Percentiles rank a stretch among this genome's conserved stretches.
Conservation (phyloP, 2,113 vertebrate genomes). For the Heterocephalus glaber region DNA sequence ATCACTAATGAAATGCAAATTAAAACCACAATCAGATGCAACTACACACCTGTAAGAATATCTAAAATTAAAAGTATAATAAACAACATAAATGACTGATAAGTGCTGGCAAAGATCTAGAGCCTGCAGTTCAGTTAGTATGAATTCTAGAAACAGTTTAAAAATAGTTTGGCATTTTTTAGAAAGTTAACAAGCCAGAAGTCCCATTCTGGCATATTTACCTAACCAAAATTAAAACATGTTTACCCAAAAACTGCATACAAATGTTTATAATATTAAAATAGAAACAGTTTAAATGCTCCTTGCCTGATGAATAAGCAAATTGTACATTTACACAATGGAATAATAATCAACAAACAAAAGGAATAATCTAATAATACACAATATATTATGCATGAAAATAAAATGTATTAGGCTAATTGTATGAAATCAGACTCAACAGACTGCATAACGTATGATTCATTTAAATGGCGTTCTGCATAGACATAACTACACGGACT, state of each 20-base stretch:
- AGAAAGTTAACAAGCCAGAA: background rate
- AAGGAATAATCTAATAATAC: background rate
- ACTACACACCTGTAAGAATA: background rate
- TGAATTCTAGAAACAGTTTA: background rate
- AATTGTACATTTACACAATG: background rate
- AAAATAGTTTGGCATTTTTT: background rate
- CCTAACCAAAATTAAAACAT: background rate
- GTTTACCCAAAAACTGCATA: background rate
- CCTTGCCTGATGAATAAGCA: background rate
- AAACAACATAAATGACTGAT: background rate
- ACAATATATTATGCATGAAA: background rate
- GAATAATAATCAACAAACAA: background rate
- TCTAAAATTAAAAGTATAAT: background rate
- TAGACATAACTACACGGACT: background rate
- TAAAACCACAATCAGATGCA: background rate
- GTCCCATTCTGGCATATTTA: background rate
- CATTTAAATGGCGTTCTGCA: background rate
- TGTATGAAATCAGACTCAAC: background rate
- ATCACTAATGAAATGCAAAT: constrained; percentile 22
- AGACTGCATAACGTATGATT: background rate
- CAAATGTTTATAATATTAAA: background rate
- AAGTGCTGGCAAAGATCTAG: background rate
- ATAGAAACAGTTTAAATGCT: background rate
- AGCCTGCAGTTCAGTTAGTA: background rate
- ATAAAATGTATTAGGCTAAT: background rate